Base-by-base conservation (phyloP, 2,888 invertebrate genomes). In the Dolomedes plantarius region DNA sequence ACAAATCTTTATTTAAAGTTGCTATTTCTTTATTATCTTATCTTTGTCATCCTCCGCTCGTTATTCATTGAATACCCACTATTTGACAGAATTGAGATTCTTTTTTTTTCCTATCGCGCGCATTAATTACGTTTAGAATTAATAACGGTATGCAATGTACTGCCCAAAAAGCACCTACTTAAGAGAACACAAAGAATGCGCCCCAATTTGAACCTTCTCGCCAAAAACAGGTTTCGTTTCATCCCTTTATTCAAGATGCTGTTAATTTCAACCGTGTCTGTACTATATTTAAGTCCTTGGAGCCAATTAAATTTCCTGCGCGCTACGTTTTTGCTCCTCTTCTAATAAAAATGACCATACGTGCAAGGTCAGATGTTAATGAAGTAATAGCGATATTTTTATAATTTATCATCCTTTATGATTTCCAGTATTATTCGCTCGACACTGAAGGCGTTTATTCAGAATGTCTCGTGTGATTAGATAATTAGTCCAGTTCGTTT, bases 391-490 rank as follows among this genome's bases (percentile, higher is more conserved):
- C 77, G 83, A 72, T 85, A 73, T 77, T 85, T 85, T 77, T 85
- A 73, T 85, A 85, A 85, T 85, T 85, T 76, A 85, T 85, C 83
- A 85, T 68, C 72, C 68, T 85, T 85, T 85, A 77, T 73, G 83
- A 77, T 85, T 77, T 85, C 71, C 77, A 36, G 77, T 39, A 85
- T 85, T 85, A 85, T 85, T 85, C 77, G 46, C 83, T 73, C 73
- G 83, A 85, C 83, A 85, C 83, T 50, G 68, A 77, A 85, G 77
- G 77, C 77, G 83, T 85, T 85, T 85, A 85, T 85, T 85, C 77
- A 72, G 73, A 85, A 77, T 80, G 74, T 72, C 75, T 85, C 77
- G 77, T 85, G 73, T 78, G 83, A 77, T 77, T 85, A 73, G 77
- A 85, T 85, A 85, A 85, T 85, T 85, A 77, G 83, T 64, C 73